Percentiles rank a stretch among this genome's conserved stretches.
Evolutionary conservation across 2,797 vertebrate species (phyloP).

Genomic region (Coranthus polyacanthus): DNA sequence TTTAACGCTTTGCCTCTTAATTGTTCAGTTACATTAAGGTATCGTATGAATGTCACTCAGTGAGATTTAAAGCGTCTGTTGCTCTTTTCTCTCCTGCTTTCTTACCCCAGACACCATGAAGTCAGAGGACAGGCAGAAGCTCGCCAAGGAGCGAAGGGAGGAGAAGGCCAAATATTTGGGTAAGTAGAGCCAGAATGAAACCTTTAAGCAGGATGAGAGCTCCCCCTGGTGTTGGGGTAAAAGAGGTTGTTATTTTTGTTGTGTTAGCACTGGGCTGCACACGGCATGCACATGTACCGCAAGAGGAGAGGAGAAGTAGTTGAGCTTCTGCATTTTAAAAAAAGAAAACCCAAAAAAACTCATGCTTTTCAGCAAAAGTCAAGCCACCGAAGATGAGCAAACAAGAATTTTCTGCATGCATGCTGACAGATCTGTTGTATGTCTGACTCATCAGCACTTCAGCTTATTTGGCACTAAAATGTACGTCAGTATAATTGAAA

Average conservation of each 20-base stretch:
- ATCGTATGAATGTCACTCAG: neutral
- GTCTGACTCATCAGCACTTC: constrained; percentile 6
- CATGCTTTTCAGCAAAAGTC: constrained; percentile 1
- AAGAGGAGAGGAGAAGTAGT: constrained; percentile 14
- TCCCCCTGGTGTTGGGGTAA: constrained; percentile 77
- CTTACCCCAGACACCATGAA: constrained; percentile 87
- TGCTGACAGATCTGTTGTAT: constrained; percentile 23
- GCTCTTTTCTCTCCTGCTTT: neutral
- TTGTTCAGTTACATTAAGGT: neutral
- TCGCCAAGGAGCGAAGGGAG: constrained; percentile 93
- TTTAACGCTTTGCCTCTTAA: neutral
- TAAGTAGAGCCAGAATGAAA: constrained; percentile 72
- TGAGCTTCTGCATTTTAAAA: constrained; percentile 24
- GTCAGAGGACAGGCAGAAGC: constrained; percentile 93
- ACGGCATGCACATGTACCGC: constrained; percentile 39
- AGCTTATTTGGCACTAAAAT: constrained; percentile 30
- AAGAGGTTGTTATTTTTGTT: constrained; percentile 20
- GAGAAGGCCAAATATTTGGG: constrained; percentile 96
- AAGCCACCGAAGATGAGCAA: constrained; percentile 3
- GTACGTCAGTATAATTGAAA: neutral
- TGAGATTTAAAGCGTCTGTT: neutral
- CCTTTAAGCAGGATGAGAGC: constrained; percentile 40
- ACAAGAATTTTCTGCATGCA: constrained; percentile 35
- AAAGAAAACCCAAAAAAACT: no score
- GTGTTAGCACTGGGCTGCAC: constrained; percentile 20